Conservation (phyloP, 1,140 invertebrate genomes). For the Zaprionus ornatus region DNA sequence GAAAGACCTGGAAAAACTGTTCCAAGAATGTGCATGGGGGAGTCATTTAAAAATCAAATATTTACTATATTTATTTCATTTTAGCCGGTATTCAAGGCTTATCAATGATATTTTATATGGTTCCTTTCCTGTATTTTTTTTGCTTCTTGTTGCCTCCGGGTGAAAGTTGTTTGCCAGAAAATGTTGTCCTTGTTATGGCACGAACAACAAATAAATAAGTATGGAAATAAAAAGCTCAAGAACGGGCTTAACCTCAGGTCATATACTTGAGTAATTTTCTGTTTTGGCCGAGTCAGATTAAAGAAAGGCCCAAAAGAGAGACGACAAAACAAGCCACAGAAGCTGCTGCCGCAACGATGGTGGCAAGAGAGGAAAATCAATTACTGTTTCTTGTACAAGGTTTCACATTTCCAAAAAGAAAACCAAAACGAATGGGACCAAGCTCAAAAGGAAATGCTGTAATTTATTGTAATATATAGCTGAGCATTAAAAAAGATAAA, state of each 20-base stretch:
- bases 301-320: conserved; percentile 3
- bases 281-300: conserved; percentile 23
- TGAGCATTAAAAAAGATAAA: conserved; percentile 23
- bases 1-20: background rate
- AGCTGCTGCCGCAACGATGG: background rate
- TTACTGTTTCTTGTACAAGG: conserved; percentile 12
- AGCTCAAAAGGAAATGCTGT: conserved; percentile 1
- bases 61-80: conserved; percentile 43
- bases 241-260: conserved; percentile 23
- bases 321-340: conserved; percentile 10
- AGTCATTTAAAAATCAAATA: conserved; percentile 44
- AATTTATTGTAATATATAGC: conserved; percentile 20
- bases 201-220: conserved; percentile 22
- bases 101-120: conserved; percentile 23
- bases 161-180: conserved; percentile 20
- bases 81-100: conserved; percentile 14
- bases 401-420: conserved; percentile 15
- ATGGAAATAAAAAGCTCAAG: conserved; percentile 17
- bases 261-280: conserved; percentile 36
- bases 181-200: conserved; percentile 21
- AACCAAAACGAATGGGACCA: background rate
- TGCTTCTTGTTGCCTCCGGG: conserved; percentile 4
- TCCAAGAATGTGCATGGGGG: conserved; percentile 5
- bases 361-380: conserved; percentile 21
- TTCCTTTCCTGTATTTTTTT: background rate